Evolutionary conservation across 2,113 vertebrate genomes (phyloP).

Genomic region (Brachyistius frenatus): DNA sequence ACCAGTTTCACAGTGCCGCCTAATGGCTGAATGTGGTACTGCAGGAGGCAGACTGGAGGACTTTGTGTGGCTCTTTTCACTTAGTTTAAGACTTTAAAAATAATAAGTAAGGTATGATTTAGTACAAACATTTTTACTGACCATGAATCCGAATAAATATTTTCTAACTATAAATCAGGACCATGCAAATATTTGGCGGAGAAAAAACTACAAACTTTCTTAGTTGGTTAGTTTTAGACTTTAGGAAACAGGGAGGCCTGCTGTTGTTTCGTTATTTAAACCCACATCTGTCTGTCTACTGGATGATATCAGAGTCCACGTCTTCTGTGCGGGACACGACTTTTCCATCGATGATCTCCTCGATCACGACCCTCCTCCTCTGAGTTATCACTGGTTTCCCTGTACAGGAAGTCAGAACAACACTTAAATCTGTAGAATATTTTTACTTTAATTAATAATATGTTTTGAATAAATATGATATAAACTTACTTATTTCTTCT

Average conservation of each 20-base stretch:
- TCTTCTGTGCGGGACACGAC: slow-evolving; percentile 83
- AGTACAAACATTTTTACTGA: neutral
- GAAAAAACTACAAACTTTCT: neutral
- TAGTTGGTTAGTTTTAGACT: neutral
- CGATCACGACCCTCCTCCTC: slow-evolving; percentile 83
- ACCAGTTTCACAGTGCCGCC: neutral
- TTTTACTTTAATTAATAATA: too few species aligned
- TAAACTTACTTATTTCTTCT: slow-evolving; percentile 72
- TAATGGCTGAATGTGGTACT: neutral
- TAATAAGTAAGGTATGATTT: too few species aligned
- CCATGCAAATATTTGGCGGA: neutral
- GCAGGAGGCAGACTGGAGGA: too few species aligned
- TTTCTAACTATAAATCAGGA: neutral
- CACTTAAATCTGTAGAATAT: neutral
- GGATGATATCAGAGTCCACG: slow-evolving; percentile 40
- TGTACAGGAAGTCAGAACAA: slow-evolving; percentile 25
- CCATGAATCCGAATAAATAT: slow-evolving; percentile 30
- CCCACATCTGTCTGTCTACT: slow-evolving; percentile 11
- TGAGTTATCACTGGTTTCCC: slow-evolving; percentile 79
- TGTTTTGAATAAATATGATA: neutral
- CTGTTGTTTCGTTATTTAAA: neutral
- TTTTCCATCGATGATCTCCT: slow-evolving; percentile 86
- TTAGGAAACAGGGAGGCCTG: neutral
- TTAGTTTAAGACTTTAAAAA: too few species aligned
- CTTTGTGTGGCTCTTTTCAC: too few species aligned